phyloP scores from a whole-genome alignment of 2,797 vertebrate genomes.

The Petrocephalus schoutedeni region DNA sequence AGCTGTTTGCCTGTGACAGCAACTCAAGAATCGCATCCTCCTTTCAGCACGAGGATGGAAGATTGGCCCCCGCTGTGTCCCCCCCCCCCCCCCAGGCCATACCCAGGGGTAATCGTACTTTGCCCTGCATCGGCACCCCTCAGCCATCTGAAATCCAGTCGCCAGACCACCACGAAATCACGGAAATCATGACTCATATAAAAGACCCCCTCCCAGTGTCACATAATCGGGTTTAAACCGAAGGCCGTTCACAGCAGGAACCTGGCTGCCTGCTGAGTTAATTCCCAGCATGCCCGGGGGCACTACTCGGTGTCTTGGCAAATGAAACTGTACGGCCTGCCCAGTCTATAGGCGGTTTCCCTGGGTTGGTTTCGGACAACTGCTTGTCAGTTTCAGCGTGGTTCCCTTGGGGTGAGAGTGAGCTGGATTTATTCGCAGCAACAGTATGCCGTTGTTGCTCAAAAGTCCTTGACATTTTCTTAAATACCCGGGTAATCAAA shows the following conservation, averaged over 20 bases:
- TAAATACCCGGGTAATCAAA: background rate
- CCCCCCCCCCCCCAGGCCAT: background rate
- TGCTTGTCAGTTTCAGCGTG: background rate
- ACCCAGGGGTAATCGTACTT: background rate
- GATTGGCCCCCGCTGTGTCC: background rate
- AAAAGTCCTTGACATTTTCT: background rate
- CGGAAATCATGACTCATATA: background rate
- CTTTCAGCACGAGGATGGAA: no score
- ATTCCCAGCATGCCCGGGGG: background rate
- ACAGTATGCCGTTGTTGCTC: background rate
- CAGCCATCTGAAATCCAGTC: background rate
- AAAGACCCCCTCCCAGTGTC: background rate
- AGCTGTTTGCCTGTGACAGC: no score
- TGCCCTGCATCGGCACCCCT: background rate
- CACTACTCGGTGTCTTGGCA: background rate
- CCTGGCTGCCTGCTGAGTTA: background rate
- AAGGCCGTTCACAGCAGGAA: background rate
- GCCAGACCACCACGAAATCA: background rate
- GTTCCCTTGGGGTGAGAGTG: background rate
- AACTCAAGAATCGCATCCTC: no score
- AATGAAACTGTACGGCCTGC: background rate
- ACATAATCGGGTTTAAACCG: background rate
- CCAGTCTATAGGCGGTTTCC: background rate
- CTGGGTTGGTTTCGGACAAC: background rate
- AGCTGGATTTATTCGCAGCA: background rate